Conservation (phyloP, 1,140 invertebrate genomes). For the Dryas iulia region DNA sequence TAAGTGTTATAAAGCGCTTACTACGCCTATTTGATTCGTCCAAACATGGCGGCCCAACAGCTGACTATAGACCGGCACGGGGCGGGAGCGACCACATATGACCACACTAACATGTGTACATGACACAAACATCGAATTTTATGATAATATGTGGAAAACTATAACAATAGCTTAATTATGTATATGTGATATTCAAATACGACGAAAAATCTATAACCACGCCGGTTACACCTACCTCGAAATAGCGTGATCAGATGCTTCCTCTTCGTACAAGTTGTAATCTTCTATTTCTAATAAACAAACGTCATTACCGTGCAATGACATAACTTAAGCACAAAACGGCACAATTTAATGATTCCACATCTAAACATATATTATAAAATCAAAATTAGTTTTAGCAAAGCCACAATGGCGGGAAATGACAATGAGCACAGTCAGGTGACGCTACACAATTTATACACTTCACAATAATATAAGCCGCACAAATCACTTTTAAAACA, state of each 20-base stretch:
- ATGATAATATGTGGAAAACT: constrained; percentile 14
- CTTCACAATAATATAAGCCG: constrained; percentile 37
- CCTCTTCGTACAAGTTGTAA: constrained; percentile 78
- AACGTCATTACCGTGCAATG: constrained; percentile 79
- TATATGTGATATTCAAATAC: neutral
- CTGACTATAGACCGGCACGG: constrained; percentile 79
- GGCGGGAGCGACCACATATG: constrained; percentile 64
- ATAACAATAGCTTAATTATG: neutral
- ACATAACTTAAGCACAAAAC: constrained; percentile 70
- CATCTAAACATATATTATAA: constrained; percentile 55
- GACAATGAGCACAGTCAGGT: constrained; percentile 79
- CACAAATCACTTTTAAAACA: constrained; percentile 33
- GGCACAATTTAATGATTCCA: constrained; percentile 50
- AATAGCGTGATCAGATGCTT: constrained; percentile 78
- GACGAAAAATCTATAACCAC: constrained; percentile 52
- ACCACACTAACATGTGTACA: constrained; percentile 28
- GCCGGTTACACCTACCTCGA: constrained; percentile 74
- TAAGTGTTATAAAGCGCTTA: constrained; percentile 50
- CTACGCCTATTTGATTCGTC: constrained; percentile 76
- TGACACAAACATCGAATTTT: constrained; percentile 26
- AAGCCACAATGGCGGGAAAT: constrained; percentile 80
- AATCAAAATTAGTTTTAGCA: constrained; percentile 54
- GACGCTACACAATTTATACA: constrained; percentile 70
- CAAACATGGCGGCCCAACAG: constrained; percentile 81
- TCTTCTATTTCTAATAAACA: constrained; percentile 79